Conservation (phyloP, 1,140 invertebrate species). For the Drosophila mojavensis region DNA sequence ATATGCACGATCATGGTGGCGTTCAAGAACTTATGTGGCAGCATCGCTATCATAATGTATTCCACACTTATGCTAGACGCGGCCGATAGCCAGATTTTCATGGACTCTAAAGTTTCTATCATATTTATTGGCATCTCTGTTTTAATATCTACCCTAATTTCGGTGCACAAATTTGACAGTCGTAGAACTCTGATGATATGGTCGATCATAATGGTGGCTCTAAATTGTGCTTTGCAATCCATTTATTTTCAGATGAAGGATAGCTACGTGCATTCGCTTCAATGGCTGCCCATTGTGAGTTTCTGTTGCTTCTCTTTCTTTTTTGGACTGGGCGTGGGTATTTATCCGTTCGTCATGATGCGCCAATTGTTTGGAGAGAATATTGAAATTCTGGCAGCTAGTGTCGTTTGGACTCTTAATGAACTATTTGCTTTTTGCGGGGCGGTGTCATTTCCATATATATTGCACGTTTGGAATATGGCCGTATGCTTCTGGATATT, state of each 20-base stretch:
- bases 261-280: background rate
- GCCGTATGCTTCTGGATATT: constrained; percentile 76
- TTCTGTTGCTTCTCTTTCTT: background rate
- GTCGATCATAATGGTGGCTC: background rate
- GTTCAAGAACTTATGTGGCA: constrained; percentile 12
- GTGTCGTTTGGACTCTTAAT: background rate
- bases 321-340: constrained; percentile 2
- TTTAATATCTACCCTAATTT: background rate
- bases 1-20: constrained; percentile 85
- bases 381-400: background rate
- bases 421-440: background rate
- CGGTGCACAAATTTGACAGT: background rate
- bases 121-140: constrained; percentile 1
- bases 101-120: background rate
- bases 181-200: background rate
- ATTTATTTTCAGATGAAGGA: constrained; percentile 3
- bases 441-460: background rate
- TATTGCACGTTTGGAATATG: background rate
- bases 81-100: background rate
- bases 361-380: background rate
- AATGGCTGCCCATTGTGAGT: constrained; percentile 1
- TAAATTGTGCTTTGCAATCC: constrained; percentile 1
- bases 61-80: background rate
- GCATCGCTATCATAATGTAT: constrained; percentile 4
- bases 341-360: background rate